Evolutionary conservation across 1,140 invertebrate species (phyloP), one percentile per base, ranked within the genome.

Genomic region (Brachionus calyciflorus): DNA sequence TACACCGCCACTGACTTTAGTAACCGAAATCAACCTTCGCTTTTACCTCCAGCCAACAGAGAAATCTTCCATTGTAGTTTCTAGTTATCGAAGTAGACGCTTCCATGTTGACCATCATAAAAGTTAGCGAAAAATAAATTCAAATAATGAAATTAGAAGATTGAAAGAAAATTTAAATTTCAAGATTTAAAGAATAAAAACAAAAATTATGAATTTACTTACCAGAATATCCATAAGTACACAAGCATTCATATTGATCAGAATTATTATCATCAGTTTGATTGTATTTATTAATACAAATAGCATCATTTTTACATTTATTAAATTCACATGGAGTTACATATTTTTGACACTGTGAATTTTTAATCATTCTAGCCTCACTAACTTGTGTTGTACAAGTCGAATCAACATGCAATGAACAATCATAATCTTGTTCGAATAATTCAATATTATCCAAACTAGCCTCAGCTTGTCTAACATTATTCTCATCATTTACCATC

Each of bases 371-470:
- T 17, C 3, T 2, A 57, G 12, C 24, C 1, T 9, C 21, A 33
- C 21, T 19, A 14, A 30, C 33, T 9, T 48, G 1, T 3, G 10
- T 21, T 19, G 46, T 12, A 24, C 69, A 73, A 73, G 69, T 37
- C 7, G 46, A 49, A 21, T 73, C 69, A 14, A 5, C 30, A 24
- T 44, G 33, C n/a, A 73, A 19, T 14, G 69, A 40, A 30, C 69
- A 73, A 51, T 73, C 51, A 55, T 21, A 73, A 19, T 73, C 69
- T 19, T 73, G 41, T 24, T 73, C 46, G n/a, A 73, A 73, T 21
- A 73, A n/a, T 40, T 73, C 69, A 19, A 73, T 73, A 14, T 73
- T 73, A 10, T 73, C 69, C 46, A 73, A 73, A 41, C 46, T 55
- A 19, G 44, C 69, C 17, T 73, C 69, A 24, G 33, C 69, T n/a